Base-by-base conservation (phyloP, 2,113 vertebrate species). In the Aramus guarauna region DNA sequence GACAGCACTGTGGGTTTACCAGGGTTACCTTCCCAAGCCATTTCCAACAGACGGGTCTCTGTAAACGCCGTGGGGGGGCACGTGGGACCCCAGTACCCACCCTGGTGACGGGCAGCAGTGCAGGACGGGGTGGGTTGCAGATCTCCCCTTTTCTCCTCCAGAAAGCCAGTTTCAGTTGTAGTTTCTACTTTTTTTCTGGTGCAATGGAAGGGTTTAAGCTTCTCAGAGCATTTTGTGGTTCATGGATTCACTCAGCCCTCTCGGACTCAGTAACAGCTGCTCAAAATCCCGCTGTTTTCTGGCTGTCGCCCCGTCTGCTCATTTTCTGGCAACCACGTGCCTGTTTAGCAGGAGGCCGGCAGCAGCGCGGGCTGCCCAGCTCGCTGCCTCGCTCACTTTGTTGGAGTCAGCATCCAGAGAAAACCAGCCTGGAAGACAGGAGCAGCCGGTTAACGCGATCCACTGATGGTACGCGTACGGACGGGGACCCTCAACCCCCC, bases 81-180 rank as follows among this genome's bases (percentile, higher is more conserved):
- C n/a, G 36, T 11, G 15, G 56, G 36, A 50, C 18, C 30, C 36
- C 15, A 1, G 43, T 26, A n/a, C 18, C 36, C 18, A 6, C 3
- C 45, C 7, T 41, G 5, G 24, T 41, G 45, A 23, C 45, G 37
- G 37, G 30, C 37, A 45, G 37, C 8, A 7, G 21, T 12, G 9
- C 1, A 1, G 19, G 20, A 12, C 6, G 2, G 0, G 3, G 37
- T 27, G 39, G 12, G 23, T 39, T 23, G 22, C 37, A 45, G 34
- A 45, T 47, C 55, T 69, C 27, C 56, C n/a, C 11, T 45, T 43
- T 37, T 3, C 14, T 3, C 17, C 27, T 34, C 23, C 6, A 4
- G 47, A 45, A 43, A 81, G 32, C 60, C 37, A 7, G 10, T 47
- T 76, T n/a, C 2, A 6, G 20, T 53, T 34, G 8, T 53, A 39